Percentiles rank a stretch among this genome's conserved stretches.
These are phyloP conservation scores for Mormoops blainvillei DNA, from an alignment of 2,113 vertebrate genomes.

Conservation along the genomic window DNA sequence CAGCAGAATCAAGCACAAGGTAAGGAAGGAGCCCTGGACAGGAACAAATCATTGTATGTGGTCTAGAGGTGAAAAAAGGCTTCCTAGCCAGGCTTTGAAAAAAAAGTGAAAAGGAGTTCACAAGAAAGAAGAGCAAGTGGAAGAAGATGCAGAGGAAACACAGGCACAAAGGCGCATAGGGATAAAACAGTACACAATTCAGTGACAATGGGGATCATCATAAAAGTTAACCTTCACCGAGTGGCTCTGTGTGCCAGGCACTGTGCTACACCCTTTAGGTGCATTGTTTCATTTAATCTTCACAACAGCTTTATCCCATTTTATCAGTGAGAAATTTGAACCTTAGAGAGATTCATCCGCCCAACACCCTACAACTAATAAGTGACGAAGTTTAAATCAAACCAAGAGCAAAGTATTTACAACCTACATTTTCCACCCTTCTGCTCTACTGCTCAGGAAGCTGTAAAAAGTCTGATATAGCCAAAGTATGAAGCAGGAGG, in stretches of 20 bases:
- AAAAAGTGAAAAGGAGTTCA: neutral
- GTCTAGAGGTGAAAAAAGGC: neutral
- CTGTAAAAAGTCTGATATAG: conserved; percentile 3
- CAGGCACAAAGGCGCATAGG: neutral
- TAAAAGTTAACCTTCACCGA: neutral
- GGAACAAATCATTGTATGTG: neutral
- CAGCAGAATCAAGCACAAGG: neutral
- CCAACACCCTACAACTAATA: neutral
- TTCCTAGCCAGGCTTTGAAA: neutral
- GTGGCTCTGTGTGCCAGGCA: neutral
- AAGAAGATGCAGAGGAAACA: neutral
- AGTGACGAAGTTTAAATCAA: neutral
- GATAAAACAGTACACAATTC: neutral
- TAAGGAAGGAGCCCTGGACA: neutral
- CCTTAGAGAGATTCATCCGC: neutral
- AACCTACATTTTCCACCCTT: neutral
- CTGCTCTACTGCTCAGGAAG: neutral
- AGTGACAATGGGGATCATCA: neutral
- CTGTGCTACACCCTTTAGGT: neutral
- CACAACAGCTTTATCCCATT: neutral
- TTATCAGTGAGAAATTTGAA: neutral
- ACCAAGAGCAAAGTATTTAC: neutral
- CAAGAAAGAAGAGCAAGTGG: neutral
- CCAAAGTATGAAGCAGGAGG: neutral
- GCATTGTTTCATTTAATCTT: neutral